Evolutionary conservation across 2,888 invertebrate species (phyloP), one percentile per base, ranked within the genome.

Genomic region (Tridacna gigas): DNA sequence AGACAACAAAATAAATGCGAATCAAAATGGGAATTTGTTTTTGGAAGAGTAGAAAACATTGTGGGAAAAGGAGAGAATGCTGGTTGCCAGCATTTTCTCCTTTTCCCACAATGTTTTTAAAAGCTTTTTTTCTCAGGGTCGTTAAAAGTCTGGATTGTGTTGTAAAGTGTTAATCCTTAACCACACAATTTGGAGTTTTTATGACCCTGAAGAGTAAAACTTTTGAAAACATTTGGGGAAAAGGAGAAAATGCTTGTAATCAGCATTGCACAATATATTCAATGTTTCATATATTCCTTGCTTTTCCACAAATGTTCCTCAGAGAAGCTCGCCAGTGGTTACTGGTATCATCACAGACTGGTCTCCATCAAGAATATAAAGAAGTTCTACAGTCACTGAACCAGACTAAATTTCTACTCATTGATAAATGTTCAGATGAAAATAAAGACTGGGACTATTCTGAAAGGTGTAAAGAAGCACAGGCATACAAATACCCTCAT

Each of bases 261-360:
- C 56, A 56, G 15, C 37, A 37, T 37, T 37, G 7, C 7, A 4
- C 7, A 37, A 37, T 37, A 2, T 37, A 37, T 37, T 37, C 37
- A 37, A 37, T 37, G 37, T 37, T 37, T 37, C 37, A 37, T 4
- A 7, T 15, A 11, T 56, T 56, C 56, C 65, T 65, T 65, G 1
- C 2, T 25, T 65, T 15, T 65, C 26, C 22, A 25, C 37, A 60
- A 28, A 79, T 74, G 69, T 75, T 37, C 81, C 81, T 65, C 84
- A 93, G 93, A 22, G 90, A 91, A 47, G 76, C 89, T 11, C 89
- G 93, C 26, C 91, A 90, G 56, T 95, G 95, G 96, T 95, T 97
- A 79, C 95, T 97, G 47, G 96, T 97, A 87, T 97, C 97, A 9
- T 96, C 97, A 0, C 98, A 98, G 95, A 95, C 97, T 15, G 97